phyloP scores from a whole-genome alignment of 92 coral and sea anemone genomes.

The Porites lobata region DNA sequence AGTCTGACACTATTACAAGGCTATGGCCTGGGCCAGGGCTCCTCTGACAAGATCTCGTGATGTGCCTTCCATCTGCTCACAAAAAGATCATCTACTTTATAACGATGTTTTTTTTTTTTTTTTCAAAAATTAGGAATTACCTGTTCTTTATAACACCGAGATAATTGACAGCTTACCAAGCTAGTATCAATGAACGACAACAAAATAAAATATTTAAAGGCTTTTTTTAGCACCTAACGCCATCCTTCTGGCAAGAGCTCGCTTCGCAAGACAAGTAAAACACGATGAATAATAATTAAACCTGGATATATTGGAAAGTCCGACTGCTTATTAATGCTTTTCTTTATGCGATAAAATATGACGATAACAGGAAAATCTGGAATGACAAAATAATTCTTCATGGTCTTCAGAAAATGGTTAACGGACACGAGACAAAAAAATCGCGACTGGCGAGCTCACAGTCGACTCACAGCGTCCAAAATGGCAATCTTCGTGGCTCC shows the following conservation, averaged over 20 bases:
- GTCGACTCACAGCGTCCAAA: too few species aligned
- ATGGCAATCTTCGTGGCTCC: too few species aligned
- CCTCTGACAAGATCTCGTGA: too few species aligned
- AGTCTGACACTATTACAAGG: too few species aligned
- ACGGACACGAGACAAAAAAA: background rate
- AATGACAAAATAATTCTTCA: background rate
- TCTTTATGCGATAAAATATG: background rate
- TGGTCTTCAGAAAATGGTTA: background rate
- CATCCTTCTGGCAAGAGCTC: background rate
- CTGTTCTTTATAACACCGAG: background rate
- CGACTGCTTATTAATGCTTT: background rate
- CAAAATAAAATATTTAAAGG: slow-evolving; percentile 29
- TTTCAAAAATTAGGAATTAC: background rate
- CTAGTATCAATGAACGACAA: slow-evolving; percentile 7
- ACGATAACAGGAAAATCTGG: background rate
- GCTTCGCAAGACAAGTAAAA: slow-evolving; percentile 1
- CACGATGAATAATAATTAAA: background rate
- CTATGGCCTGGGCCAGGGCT: too few species aligned
- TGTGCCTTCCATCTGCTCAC: too few species aligned
- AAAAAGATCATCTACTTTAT: too few species aligned
- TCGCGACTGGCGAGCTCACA: too few species aligned
- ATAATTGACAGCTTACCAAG: background rate
- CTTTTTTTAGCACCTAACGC: background rate
- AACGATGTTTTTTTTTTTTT: too few species aligned
- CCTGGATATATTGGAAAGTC: background rate